Conservation (phyloP, 2,888 invertebrate genomes). For the Drosophila bunnanda region DNA sequence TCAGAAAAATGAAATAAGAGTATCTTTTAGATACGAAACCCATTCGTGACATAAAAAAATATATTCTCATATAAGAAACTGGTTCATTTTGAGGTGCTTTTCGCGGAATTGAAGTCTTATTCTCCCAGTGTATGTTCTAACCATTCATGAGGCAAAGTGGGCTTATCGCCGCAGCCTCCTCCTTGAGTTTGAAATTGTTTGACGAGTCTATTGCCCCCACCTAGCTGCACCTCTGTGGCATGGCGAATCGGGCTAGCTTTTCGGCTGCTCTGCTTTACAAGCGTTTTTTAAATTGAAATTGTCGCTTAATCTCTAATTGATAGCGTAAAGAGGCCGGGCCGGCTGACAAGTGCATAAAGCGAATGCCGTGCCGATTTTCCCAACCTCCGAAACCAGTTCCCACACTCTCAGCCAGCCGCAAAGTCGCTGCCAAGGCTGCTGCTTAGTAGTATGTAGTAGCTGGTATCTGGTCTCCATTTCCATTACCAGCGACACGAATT, state of each 20-base stretch:
- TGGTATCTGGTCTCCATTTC: constrained; percentile 28
- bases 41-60: no score
- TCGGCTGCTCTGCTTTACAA: constrained; percentile 47
- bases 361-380: constrained; percentile 60
- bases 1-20: no score
- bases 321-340: constrained; percentile 45
- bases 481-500: constrained; percentile 44
- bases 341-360: constrained; percentile 55
- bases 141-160: neutral
- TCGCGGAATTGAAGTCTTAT: no score
- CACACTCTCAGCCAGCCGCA: constrained; percentile 41
- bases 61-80: no score
- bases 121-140: constrained; percentile 4
- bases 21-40: no score
- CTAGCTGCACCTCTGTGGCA: constrained; percentile 3
- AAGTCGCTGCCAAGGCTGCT: constrained; percentile 51
- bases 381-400: constrained; percentile 60
- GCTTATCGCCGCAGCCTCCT: constrained; percentile 2
- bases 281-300: constrained; percentile 65
- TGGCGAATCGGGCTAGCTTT: constrained; percentile 36
- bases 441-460: neutral
- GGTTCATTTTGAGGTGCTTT: no score
- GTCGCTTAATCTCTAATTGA: constrained; percentile 75
- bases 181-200: neutral
- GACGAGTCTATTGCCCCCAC: constrained; percentile 35